A percentile compares a stretch with the other conserved stretches of the same genome.
These are phyloP conservation scores for Ciona savignyi DNA, from an alignment of 23 tunicate species.

Conservation along the genomic window DNA sequence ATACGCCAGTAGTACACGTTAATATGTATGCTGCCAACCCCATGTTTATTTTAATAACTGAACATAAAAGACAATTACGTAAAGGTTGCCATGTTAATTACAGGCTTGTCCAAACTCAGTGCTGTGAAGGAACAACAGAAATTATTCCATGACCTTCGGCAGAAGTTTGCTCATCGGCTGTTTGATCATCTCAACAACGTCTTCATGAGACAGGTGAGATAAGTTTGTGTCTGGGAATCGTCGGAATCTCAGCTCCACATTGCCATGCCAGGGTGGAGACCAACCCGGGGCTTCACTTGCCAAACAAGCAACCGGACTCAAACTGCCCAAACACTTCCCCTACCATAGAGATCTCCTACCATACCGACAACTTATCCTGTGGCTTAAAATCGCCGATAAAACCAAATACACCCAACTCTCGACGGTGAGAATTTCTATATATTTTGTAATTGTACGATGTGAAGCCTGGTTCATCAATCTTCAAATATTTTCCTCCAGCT, in stretches of 20 bases:
- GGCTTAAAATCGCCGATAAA: conserved; percentile 92
- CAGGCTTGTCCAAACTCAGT: conserved; percentile 64
- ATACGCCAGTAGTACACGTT: no score
- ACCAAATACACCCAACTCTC: conserved; percentile 77
- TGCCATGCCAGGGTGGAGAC: conserved; percentile 77
- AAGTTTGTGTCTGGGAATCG: conserved; percentile 45
- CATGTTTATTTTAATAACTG: not conserved
- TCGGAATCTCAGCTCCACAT: not conserved
- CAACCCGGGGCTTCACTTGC: conserved; percentile 39
- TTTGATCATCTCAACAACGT: conserved; percentile 32
- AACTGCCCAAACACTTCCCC: conserved; percentile 82
- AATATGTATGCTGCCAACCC: not conserved
- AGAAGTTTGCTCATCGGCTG: conserved; percentile 74
- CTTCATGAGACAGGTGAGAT: conserved; percentile 42
- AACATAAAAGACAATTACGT: not conserved
- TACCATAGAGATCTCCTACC: conserved; percentile 85
- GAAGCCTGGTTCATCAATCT: no score
- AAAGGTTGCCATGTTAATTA: not conserved
- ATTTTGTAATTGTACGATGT: no score
- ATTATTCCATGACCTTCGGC: conserved; percentile 55
- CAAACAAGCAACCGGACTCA: conserved; percentile 26
- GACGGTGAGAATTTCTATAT: conserved; percentile 26
- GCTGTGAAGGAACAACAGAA: conserved; percentile 91
- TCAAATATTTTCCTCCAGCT: no score
- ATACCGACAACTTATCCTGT: conserved; percentile 65